These are phyloP conservation scores for Smittia aterrima DNA, from an alignment of 2,888 invertebrate genomes.

Conservation along the genomic window DNA sequence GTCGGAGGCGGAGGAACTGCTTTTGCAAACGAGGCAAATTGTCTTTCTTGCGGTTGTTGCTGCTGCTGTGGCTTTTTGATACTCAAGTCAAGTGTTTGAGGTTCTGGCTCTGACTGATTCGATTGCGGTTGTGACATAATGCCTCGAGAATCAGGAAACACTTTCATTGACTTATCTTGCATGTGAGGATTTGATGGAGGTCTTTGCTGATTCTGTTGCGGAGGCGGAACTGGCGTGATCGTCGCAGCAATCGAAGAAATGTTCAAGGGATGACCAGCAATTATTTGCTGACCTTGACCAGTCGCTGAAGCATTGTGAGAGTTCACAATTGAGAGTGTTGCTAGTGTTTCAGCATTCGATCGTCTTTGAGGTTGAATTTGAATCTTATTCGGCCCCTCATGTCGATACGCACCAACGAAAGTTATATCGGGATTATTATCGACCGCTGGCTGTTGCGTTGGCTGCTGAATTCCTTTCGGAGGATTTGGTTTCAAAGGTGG, in stretches of 20 bases:
- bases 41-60: constrained; percentile 47
- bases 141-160: neutral
- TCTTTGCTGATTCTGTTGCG: constrained; percentile 46
- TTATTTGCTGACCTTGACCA: constrained; percentile 47
- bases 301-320: constrained; percentile 48
- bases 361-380: constrained; percentile 43
- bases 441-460: constrained; percentile 42
- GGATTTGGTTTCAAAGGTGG: constrained; percentile 34
- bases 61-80: constrained; percentile 63
- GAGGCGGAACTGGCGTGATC: constrained; percentile 60
- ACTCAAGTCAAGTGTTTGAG: constrained; percentile 71
- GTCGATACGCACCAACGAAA: constrained; percentile 54
- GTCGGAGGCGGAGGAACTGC: constrained; percentile 47
- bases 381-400: constrained; percentile 49
- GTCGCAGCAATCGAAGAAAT: constrained; percentile 61
- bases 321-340: constrained; percentile 69
- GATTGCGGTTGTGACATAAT: constrained; percentile 45
- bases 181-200: constrained; percentile 44
- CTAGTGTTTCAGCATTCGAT: constrained; percentile 54
- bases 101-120: constrained; percentile 56
- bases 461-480: constrained; percentile 14
- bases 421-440: constrained; percentile 48
- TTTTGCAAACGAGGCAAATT: constrained; percentile 47
- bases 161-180: constrained; percentile 21
- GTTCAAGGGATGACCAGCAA: constrained; percentile 48